Evolutionary conservation across 2,113 vertebrate species (phyloP), one percentile per base, ranked within the genome.

Genomic region (human): DNA sequence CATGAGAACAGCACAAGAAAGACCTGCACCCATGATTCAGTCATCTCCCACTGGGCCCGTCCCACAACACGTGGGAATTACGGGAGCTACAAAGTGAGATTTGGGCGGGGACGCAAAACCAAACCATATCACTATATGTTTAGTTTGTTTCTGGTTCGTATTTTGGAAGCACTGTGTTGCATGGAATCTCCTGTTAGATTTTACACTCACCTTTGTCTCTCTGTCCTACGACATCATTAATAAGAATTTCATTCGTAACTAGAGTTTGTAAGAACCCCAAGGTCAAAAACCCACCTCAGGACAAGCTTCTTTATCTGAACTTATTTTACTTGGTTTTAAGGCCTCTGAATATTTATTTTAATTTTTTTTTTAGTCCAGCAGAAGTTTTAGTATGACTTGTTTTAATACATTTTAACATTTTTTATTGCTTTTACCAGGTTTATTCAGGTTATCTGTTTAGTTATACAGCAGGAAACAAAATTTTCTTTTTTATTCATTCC

Each of bases 401-500:
- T 94, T 81, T 70, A 85, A 89, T 86, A 64, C 40, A 55, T 86
- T 96, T 94, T 66, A 87, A 6, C 3, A 14, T 80, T 91, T 52
- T 64, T 73, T 23, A 9, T 81, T 85, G 76, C 89, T 97, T 96
- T 79, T 78, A 57, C 22, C 72, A 92, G 27, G 8, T 76, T 92
- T 93, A 43, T 73, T 72, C 45, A 75, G n/a, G 40, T 85, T 92
- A 92, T 92, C 43, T 93, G 22, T 88, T 93, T 88, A 55, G 32
- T 93, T 25, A 89, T 87, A 32, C 35, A 43, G 50, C n/a, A 76
- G 40, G 11, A 80, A 80, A 90, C 25, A 84, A 18, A 81, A 59
- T 89, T 94, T 89, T 94, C 57, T 90, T 27, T 52, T 88, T 93
- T 38, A 91, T 97, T 7, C 52, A 35, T 75, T 94, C 7, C 22